phyloP scores from a whole-genome alignment of 2,888 invertebrate genomes.

The Lasioglossum zephyrum region DNA sequence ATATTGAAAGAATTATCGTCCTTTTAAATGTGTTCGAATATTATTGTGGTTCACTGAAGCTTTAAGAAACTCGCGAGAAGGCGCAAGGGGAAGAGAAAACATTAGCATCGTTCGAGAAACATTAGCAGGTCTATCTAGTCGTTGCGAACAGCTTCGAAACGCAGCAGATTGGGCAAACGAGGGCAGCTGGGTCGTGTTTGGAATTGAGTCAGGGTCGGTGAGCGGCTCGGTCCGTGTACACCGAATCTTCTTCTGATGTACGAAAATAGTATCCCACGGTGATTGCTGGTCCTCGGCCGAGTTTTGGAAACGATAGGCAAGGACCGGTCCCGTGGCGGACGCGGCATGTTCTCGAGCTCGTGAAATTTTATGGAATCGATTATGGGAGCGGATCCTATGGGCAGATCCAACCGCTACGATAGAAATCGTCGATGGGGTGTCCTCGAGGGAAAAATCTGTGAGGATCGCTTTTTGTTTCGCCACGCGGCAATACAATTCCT shows the following conservation, averaged over 20 bases:
- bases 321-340: constrained; percentile 5
- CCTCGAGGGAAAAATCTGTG: background rate
- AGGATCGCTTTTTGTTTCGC: background rate
- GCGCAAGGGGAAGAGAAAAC: background rate
- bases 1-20: no score
- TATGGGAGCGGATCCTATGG: background rate
- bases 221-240: constrained; percentile 54
- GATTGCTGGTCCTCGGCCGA: constrained; percentile 67
- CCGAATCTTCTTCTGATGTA: constrained; percentile 65
- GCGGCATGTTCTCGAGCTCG: background rate
- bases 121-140: constrained; percentile 12
- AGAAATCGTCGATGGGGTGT: background rate
- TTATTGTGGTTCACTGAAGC: no score
- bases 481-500: background rate
- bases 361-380: constrained; percentile 24
- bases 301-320: constrained; percentile 57
- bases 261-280: constrained; percentile 69
- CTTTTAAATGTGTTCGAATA: no score
- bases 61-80: background rate
- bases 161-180: constrained; percentile 66
- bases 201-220: constrained; percentile 79
- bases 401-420: background rate
- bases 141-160: constrained; percentile 38
- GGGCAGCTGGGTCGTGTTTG: constrained; percentile 71
- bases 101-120: background rate